phyloP scores from a whole-genome alignment of 2,888 invertebrate species.

The Luperina testacea region DNA sequence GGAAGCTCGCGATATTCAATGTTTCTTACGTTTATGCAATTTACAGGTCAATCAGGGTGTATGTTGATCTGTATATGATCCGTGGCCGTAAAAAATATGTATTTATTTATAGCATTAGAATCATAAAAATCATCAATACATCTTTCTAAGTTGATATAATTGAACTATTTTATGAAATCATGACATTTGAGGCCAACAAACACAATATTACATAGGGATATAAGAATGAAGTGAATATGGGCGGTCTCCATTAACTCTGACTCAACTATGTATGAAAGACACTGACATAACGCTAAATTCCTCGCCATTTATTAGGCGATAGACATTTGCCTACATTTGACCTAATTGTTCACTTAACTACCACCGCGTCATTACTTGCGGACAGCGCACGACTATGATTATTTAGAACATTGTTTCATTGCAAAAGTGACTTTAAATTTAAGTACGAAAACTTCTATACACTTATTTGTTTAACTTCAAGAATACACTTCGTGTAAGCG shows the following conservation, averaged over 20 bases:
- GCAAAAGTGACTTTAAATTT: slow-evolving; percentile 47
- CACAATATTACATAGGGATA: neutral
- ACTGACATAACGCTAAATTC: slow-evolving; percentile 49
- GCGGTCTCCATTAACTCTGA: slow-evolving; percentile 39
- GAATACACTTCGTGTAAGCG: neutral
- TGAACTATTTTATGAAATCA: too few species aligned
- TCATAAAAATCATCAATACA: too few species aligned
- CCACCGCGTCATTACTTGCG: slow-evolving; percentile 65
- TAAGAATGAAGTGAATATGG: slow-evolving; percentile 8
- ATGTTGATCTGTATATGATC: neutral
- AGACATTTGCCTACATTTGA: slow-evolving; percentile 65
- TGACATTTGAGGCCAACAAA: too few species aligned
- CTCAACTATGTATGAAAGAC: slow-evolving; percentile 37
- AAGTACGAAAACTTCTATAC: slow-evolving; percentile 12
- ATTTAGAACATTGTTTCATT: slow-evolving; percentile 59
- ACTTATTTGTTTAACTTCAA: slow-evolving; percentile 8
- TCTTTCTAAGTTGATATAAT: too few species aligned
- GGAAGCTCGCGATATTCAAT: neutral
- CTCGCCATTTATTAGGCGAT: slow-evolving; percentile 60
- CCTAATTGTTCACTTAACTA: slow-evolving; percentile 68
- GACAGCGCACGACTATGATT: slow-evolving; percentile 60
- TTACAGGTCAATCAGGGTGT: neutral
- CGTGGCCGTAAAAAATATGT: too few species aligned
- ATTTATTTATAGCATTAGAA: too few species aligned
- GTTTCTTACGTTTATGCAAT: neutral